phyloP scores from a whole-genome alignment of 2,797 vertebrate species.

The Thalassophryne amazonica region DNA sequence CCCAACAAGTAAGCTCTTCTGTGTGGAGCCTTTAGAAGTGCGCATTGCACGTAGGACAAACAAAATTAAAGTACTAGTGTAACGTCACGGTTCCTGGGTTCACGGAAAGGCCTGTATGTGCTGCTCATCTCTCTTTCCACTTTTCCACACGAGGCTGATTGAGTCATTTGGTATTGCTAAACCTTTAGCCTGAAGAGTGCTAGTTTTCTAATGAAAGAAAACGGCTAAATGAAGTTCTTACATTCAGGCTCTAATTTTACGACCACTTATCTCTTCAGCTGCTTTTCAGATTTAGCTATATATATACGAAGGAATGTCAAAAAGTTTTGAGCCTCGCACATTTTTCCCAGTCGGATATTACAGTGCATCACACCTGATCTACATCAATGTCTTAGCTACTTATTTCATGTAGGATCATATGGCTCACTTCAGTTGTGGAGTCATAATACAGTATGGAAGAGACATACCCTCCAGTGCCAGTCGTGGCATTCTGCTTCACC shows the following conservation, averaged over 20 bases:
- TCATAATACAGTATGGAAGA: no score
- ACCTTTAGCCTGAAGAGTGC: conserved; percentile 60
- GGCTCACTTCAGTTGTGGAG: no score
- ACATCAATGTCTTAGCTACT: no score
- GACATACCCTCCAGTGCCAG: no score
- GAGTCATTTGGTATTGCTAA: conserved; percentile 65
- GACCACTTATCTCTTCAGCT: conserved; percentile 62
- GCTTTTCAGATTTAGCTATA: conserved; percentile 69
- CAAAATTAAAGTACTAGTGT: conserved; percentile 17
- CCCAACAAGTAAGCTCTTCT: conserved; percentile 31
- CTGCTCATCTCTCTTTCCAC: conserved; percentile 3
- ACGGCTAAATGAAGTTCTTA: conserved; percentile 70
- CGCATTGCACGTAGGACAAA: conserved; percentile 44
- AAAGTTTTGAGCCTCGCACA: no score
- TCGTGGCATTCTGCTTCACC: no score
- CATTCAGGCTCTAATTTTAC: conserved; percentile 74
- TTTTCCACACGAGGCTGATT: conserved; percentile 61
- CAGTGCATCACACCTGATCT: no score
- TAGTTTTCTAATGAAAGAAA: conserved; percentile 67
- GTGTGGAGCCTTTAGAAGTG: conserved; percentile 32
- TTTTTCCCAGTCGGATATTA: no score
- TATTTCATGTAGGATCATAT: no score
- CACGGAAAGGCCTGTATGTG: conserved; percentile 27
- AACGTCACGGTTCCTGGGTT: conserved; percentile 46
- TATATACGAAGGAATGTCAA: conserved; percentile 65